phyloP scores from a whole-genome alignment of 2,888 invertebrate genomes.

The Campoplex capitator region DNA sequence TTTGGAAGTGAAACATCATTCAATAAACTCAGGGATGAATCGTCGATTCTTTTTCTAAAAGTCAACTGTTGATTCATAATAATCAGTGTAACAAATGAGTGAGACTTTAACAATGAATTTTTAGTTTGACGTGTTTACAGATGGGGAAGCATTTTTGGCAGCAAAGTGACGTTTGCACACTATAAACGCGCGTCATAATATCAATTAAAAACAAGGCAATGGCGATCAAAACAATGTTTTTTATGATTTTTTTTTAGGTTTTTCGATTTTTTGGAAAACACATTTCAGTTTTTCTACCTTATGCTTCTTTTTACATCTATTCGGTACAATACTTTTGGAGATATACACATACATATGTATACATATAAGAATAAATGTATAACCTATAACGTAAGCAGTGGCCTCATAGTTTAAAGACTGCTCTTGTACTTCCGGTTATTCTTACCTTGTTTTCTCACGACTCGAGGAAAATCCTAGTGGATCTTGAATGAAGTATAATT shows the following conservation, averaged over 20 bases:
- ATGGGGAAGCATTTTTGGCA: not conserved
- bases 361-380: constrained; percentile 31
- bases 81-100: not conserved
- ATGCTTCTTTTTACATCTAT: not conserved
- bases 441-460: constrained; percentile 31
- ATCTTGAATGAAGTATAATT: constrained; percentile 15
- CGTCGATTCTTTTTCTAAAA: not conserved
- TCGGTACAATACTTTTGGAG: not conserved
- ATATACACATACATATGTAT: not conserved
- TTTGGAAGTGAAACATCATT: not conserved
- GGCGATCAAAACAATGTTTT: constrained; percentile 2
- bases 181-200: not conserved
- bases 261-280: not conserved
- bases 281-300: not conserved
- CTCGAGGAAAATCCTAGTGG: constrained; percentile 7
- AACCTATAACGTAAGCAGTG: constrained; percentile 54
- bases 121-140: not conserved
- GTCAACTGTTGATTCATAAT: not conserved
- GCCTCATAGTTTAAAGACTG: not conserved
- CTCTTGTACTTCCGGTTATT: not conserved
- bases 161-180: not conserved
- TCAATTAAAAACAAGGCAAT: not conserved
- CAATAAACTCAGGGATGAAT: not conserved
- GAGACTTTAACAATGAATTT: not conserved
- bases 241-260: not conserved